Base-by-base conservation (phyloP, 2,113 vertebrate genomes). In the Ifrita kowaldi region DNA sequence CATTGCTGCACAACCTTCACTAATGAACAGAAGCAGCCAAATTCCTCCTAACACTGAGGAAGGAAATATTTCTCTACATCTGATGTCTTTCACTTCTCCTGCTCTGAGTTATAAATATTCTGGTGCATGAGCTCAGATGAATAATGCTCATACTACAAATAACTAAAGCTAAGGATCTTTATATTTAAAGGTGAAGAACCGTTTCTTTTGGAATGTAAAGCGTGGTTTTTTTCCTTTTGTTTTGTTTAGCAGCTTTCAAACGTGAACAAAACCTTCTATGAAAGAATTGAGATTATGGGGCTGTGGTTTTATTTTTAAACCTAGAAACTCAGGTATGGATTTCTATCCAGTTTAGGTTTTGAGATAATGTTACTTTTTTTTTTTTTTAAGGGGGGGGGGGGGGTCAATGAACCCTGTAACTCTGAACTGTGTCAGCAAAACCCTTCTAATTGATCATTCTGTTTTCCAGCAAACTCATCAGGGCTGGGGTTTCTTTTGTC, bases 51-150 rank as follows among this genome's bases (percentile, higher is more conserved):
- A 87, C 8, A 4, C 46, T 1, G 3, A 86, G 69, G 85, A 90
- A 91, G 71, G 64, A 80, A 77, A 75, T 67, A 75, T 81, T 88
- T 83, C 53, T 81, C 56, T 87, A 23, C 4, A 26, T 67, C 69
- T 42, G 1, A 78, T 55, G 64, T 74, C 95, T 93, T 96, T 89
- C 76, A 84, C 73, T 87, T 92, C 79, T 95, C 77, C 60, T 84
- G 80, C 67, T 89, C 60, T 92, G 57, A 80, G 67, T 92, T 93
- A 95, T 86, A 90, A 93, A 90, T 89, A 95, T 67, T 84, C 89
- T 70, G 83, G 69, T 71, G 80, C 65, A 49, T 67, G 77, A 93
- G 81, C 73, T 94, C 60, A 89, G 85, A 87, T 76, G 82, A 86
- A 90, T 91, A 89, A 77, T 89, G 81, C 56, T 87, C 17, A 62